These are phyloP conservation scores for Epinotia ramella DNA, from an alignment of 2,888 invertebrate species.

Conservation along the genomic window DNA sequence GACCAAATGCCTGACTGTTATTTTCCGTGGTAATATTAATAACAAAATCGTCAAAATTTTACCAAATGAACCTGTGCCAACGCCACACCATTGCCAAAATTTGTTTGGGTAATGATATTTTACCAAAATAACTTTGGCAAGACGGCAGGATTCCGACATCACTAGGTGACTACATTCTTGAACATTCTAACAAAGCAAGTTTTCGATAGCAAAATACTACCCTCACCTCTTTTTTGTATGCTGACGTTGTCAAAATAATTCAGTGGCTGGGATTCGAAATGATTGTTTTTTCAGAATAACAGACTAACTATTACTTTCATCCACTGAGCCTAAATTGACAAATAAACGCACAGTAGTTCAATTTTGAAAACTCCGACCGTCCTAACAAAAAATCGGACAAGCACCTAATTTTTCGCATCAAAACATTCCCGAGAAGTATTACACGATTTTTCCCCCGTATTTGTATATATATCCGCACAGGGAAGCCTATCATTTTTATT, in stretches of 20 bases:
- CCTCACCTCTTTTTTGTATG: too few relatives aligned
- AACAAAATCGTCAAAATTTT: too few relatives aligned
- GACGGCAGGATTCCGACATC: too few relatives aligned
- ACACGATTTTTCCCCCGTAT: conserved; percentile 34
- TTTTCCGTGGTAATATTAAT: too few relatives aligned
- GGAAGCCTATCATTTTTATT: conserved; percentile 42
- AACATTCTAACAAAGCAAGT: too few relatives aligned
- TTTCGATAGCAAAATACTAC: too few relatives aligned
- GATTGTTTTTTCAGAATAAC: not conserved
- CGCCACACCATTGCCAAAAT: too few relatives aligned
- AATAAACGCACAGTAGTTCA: not conserved
- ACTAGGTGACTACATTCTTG: too few relatives aligned
- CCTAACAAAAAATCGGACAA: conserved; percentile 22
- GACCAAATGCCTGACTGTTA: too few relatives aligned
- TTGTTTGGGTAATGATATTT: too few relatives aligned
- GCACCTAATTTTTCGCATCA: conserved; percentile 25
- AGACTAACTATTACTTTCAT: not conserved
- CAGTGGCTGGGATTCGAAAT: not conserved
- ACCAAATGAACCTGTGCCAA: too few relatives aligned
- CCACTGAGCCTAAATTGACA: not conserved
- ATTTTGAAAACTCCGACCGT: not conserved
- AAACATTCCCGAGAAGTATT: conserved; percentile 34
- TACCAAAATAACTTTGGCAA: too few relatives aligned
- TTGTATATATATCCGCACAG: conserved; percentile 31
- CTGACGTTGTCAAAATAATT: not conserved